phyloP scores from a whole-genome alignment of 2,797 vertebrate species.

The Danio albolineatus region DNA sequence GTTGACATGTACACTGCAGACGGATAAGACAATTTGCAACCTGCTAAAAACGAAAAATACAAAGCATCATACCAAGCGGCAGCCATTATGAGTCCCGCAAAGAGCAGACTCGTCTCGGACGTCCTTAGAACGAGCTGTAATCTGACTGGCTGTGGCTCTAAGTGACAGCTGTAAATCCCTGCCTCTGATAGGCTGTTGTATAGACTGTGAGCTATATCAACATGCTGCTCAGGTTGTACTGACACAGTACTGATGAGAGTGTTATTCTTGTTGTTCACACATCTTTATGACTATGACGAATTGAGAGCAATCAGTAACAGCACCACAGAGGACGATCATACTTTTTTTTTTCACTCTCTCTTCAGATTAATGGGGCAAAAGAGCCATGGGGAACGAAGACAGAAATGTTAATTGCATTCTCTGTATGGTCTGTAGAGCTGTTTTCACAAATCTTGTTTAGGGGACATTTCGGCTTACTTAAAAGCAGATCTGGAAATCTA shows the following conservation, averaged over 20 bases:
- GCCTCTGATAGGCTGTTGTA: slow-evolving; percentile 21
- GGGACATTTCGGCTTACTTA: slow-evolving; percentile 3
- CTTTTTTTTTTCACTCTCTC: slow-evolving; percentile 14
- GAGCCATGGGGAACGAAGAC: slow-evolving; percentile 31
- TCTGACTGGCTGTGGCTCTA: slow-evolving; percentile 16
- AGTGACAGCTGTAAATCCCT: slow-evolving; percentile 11
- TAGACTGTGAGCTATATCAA: slow-evolving; percentile 18
- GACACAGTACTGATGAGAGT: slow-evolving; percentile 19
- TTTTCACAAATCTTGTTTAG: slow-evolving; percentile 40
- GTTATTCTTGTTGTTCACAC: slow-evolving; percentile 42
- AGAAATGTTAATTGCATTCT: slow-evolving; percentile 37
- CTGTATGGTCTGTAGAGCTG: slow-evolving; percentile 28
- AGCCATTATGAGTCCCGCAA: slow-evolving; percentile 18
- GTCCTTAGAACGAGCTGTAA: background rate
- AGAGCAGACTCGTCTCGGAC: slow-evolving; percentile 1
- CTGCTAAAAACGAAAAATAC: slow-evolving; percentile 11
- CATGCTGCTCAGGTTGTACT: slow-evolving; percentile 8
- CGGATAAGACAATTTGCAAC: slow-evolving; percentile 18
- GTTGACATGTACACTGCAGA: slow-evolving; percentile 15
- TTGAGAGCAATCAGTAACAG: slow-evolving; percentile 40
- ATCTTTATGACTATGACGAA: slow-evolving; percentile 45
- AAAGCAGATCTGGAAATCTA: slow-evolving; percentile 20
- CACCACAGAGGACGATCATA: slow-evolving; percentile 12
- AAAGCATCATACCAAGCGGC: slow-evolving; percentile 5
- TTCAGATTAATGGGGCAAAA: slow-evolving; percentile 40